Base-by-base conservation (phyloP, 2,113 vertebrate genomes). In the Lophura nycthemera region DNA sequence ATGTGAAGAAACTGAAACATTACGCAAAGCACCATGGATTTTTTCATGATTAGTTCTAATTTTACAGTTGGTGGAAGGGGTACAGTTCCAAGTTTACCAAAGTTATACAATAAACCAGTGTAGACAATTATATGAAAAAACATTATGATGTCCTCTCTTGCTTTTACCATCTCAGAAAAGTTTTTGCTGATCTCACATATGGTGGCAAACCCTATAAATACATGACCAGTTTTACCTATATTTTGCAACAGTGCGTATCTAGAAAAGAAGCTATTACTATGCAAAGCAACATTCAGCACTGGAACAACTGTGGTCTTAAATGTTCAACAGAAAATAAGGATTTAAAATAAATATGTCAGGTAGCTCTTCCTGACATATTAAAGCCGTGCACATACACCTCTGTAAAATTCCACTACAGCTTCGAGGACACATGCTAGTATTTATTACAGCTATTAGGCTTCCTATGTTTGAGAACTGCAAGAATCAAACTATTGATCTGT, bases 401-500 rank as follows among this genome's bases (percentile, higher is more conserved):
- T 16, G 32, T 54, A 78, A 92, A 83, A 83, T 81, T 92, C 83
- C 40, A 42, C 57, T 72, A 61, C 19, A 70, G 36, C 43, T 82
- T 63, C 60, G 15, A 88, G 21, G 65, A 78, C 18, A 57, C 30
- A 38, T 57, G 38, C 22, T 91, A 61, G 64, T 91, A 91, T 95
- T 94, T 94, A 92, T 91, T 92, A 65, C 7, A 75, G 52, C 40
- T 78, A 81, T 94, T 65, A 82, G 36, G 40, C 40, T 90, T 90
- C 43, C 56, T 54, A 69, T 79, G 81, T 94, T 84, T 88, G 63
- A 92, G 90, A 91, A 90, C 91, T 66, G 27, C 40, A 69, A 74
- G 89, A 91, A 90, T 80, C 61, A 83, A 95, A n/a, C 32, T 80
- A 88, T 85, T 2, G 69, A 92, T 93, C 65, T 64, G n/a, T 80